Evolutionary conservation across 2,113 vertebrate species (phyloP), one percentile per base, ranked within the genome.

Genomic region (Catharus minimus): DNA sequence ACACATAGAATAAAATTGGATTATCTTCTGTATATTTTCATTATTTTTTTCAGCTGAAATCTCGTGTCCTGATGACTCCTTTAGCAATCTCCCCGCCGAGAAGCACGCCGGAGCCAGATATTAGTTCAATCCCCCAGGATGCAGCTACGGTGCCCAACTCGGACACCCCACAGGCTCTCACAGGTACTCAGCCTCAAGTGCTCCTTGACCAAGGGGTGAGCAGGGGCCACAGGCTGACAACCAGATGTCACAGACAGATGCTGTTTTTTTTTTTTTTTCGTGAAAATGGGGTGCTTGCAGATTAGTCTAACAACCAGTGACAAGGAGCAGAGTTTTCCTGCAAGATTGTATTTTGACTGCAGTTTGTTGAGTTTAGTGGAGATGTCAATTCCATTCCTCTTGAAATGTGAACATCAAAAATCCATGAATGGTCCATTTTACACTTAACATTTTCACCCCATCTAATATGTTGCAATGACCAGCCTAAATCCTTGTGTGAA

Each of bases 121-220:
- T 98, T 96, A 99, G 98, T 79, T 99, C 98, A 43, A 98, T 99
- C 72, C 99, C 99, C 20, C 99, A 99, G 96, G 99, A 99, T 8
- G 98, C 98, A 80, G 99, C 99, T 75, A 99, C 98, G 0, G 92
- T 99, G 24, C 99, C 99, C 65, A 98, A 97, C 92, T 98, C 98
- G 0, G 97, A 96, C 65, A 97, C 97, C 16, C 98, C 99, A 16
- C 98, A 99, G 95, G 97, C 98, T 94, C 98, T 99, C 77, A 98
- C 98, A 99, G 99, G 99, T 99, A 98, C 21, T 81, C 90, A 13
- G 26, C 58, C 44, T 55, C 72, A 56, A 23, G 22, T 57, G 30
- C 46, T 79, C 26, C 16, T n/a, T 53, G 67, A 77, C 44, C 41
- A 49, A 46, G 28, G 47, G 33, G 30, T 60, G 16, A 76, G 43